Conservation (phyloP, 2,797 vertebrate genomes). For the Setipinna tenuifilis region DNA sequence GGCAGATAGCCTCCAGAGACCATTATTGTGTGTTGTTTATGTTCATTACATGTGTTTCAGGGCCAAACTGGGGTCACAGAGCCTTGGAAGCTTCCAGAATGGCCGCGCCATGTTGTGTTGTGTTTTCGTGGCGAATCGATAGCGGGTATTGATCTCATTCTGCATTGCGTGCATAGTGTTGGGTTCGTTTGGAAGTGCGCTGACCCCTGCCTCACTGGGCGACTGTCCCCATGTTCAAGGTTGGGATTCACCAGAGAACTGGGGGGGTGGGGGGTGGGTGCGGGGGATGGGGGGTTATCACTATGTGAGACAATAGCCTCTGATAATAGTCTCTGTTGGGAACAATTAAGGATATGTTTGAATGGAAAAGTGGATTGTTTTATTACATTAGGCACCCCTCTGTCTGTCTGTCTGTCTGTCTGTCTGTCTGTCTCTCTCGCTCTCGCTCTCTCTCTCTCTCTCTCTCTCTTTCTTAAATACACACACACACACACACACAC, state of each 20-base stretch:
- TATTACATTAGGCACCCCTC: no score
- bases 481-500: no score
- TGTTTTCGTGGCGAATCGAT: neutral
- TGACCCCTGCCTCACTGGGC: neutral
- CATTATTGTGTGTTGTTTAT: neutral
- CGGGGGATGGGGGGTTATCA: no score
- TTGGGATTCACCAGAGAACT: neutral
- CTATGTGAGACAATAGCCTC: no score
- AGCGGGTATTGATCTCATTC: neutral
- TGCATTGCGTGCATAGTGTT: constrained; percentile 4
- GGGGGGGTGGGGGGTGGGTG: neutral
- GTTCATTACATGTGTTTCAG: constrained; percentile 14
- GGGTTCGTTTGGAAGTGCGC: neutral
- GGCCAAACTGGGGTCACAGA: neutral
- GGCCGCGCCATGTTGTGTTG: neutral
- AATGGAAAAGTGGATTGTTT: no score
- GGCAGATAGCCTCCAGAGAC: neutral
- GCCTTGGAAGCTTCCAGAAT: neutral
- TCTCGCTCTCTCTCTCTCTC: no score
- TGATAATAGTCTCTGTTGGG: neutral
- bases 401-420: constrained; percentile 16
- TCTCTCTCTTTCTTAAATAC: no score
- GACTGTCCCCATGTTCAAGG: neutral
- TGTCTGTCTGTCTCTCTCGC: neutral
- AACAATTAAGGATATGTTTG: neutral